A percentile compares a stretch with the other conserved stretches of the same genome.
phyloP scores from a whole-genome alignment of 2,113 vertebrate genomes.

The Strigops habroptila region DNA sequence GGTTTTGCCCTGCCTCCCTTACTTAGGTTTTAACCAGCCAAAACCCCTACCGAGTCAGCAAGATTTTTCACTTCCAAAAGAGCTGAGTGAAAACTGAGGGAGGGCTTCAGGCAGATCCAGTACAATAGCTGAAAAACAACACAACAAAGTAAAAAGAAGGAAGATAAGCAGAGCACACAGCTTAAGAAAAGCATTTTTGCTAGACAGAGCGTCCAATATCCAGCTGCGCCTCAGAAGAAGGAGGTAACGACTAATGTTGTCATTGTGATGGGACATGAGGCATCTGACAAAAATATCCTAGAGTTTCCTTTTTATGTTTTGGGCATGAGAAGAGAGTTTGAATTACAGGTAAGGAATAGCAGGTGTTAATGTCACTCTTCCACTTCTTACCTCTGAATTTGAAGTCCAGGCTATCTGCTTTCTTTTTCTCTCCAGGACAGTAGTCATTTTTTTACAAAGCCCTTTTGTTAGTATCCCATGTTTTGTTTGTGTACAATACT shows the following conservation, averaged over 20 bases:
- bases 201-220: not conserved
- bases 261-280: not conserved
- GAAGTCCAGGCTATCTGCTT: not conserved
- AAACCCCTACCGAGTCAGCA: conserved; percentile 19
- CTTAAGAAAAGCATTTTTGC: not conserved
- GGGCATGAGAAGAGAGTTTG: not conserved
- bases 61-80: conserved; percentile 35
- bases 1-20: not conserved
- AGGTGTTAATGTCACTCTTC: not conserved
- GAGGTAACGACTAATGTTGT: rapidly evolving
- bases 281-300: not conserved
- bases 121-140: conserved; percentile 33
- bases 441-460: not conserved
- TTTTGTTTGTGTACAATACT: conserved; percentile 29
- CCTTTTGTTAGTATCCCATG: not conserved
- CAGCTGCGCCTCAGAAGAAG: not conserved
- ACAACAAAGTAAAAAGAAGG: not conserved
- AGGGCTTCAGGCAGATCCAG: not conserved
- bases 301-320: not conserved
- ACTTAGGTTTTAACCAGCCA: conserved; percentile 7
- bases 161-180: not conserved
- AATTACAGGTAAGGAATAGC: not conserved
- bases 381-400: not conserved
- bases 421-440: not conserved
- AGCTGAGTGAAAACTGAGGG: conserved; percentile 26